Percentiles rank a stretch among this genome's conserved stretches.
Evolutionary conservation across 2,888 invertebrate genomes (phyloP).

Genomic region (Drosophila neotestacea): DNA sequence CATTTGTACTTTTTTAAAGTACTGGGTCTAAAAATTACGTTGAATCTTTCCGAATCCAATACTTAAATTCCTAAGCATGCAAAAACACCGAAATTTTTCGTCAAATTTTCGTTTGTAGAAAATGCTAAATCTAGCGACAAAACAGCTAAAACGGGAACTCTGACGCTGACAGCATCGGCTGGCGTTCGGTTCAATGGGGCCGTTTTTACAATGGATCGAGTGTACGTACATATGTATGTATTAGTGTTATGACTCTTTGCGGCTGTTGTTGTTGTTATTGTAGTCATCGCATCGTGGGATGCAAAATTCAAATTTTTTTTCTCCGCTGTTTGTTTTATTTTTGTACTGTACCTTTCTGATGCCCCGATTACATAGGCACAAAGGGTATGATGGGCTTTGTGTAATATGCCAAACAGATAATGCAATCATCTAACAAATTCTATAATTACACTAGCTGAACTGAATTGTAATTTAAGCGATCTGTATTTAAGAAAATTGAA

Average conservation of each 20-base stretch:
- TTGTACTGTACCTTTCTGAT: conserved; percentile 62
- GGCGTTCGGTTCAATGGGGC: conserved; percentile 44
- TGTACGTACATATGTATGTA: conserved; percentile 15
- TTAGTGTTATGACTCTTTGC: conserved; percentile 25
- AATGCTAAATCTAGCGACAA: no score
- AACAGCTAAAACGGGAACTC: conserved; percentile 2
- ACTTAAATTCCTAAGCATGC: no score
- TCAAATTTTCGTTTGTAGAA: no score
- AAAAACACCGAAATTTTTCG: no score
- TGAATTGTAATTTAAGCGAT: background rate
- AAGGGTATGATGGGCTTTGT: conserved; percentile 34
- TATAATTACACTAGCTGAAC: background rate
- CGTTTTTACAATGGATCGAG: conserved; percentile 59
- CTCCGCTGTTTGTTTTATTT: conserved; percentile 62
- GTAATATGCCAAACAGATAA: background rate
- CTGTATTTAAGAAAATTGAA: background rate
- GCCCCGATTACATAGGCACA: conserved; percentile 24
- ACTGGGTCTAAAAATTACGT: no score
- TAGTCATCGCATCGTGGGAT: conserved; percentile 46
- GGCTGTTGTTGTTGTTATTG: conserved; percentile 11
- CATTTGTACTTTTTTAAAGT: no score
- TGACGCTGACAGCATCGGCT: conserved; percentile 40
- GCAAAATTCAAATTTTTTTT: conserved; percentile 74
- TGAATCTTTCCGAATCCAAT: no score
- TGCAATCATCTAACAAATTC: background rate